Percentiles rank a stretch among this genome's conserved stretches.
Evolutionary conservation across 2,113 vertebrate species (phyloP).

Genomic region (Entelurus aequoreus): DNA sequence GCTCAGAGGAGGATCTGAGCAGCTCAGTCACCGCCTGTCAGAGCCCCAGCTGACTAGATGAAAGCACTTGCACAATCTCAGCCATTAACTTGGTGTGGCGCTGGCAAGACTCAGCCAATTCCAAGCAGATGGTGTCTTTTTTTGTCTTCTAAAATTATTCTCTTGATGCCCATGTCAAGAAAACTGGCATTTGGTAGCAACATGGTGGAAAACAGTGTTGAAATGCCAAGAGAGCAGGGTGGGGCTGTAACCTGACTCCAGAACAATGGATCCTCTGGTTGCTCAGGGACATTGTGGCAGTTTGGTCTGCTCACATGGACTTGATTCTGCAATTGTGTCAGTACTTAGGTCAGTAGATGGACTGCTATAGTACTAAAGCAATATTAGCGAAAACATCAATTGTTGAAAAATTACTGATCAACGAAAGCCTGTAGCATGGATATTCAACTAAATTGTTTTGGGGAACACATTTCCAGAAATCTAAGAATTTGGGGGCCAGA

Average conservation of each 20-base stretch:
- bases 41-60: constrained; percentile 85
- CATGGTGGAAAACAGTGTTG: constrained; percentile 85
- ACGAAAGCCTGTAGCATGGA: no score
- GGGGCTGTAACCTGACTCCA: constrained; percentile 92
- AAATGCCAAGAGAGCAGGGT: constrained; percentile 86
- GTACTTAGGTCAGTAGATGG: constrained; percentile 5
- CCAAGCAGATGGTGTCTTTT: constrained; percentile 65
- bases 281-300: constrained; percentile 70
- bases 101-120: constrained; percentile 64
- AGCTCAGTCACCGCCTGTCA: constrained; percentile 85
- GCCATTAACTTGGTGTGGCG: constrained; percentile 82
- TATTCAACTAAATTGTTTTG: no score
- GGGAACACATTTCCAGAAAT: no score
- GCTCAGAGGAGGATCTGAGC: constrained; percentile 82
- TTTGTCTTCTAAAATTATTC: constrained; percentile 43
- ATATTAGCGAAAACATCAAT: background rate
- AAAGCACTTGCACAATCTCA: constrained; percentile 84
- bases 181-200: constrained; percentile 79
- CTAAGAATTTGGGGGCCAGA: no score
- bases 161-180: constrained; percentile 62
- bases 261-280: constrained; percentile 81
- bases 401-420: background rate
- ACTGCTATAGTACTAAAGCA: constrained; percentile 10
- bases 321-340: constrained; percentile 40
- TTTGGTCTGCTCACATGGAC: constrained; percentile 46